Evolutionary conservation across 2,888 invertebrate species (phyloP), one percentile per base, ranked within the genome.

Genomic region (Sphaerolaimus hirsutus): DNA sequence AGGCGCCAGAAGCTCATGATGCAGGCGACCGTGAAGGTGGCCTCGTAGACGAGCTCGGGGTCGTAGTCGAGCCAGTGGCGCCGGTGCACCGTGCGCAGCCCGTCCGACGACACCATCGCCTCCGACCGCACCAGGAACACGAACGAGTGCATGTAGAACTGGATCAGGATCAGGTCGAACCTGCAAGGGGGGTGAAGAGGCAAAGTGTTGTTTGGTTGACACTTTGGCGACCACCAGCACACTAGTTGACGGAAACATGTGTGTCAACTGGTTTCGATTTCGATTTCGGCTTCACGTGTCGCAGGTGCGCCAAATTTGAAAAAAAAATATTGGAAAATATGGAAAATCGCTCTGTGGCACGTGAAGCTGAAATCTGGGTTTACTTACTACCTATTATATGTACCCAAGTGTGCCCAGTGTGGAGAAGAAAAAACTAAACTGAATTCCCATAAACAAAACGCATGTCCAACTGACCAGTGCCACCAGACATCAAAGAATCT

Each of bases 1-100:
- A 55, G 32, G 41, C 55, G 55, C 44, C 54, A 54, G 41, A 58
- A 54, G 19, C 58, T 54, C 27, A 59, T 32, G 36, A 62, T 48
- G 44, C 56, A 55, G 7, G 57, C 53, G 3, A 50, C 44, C 1
- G 54, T 49, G 43, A 57, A 55, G 32, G 55, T 49, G 21, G 57
- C 50, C 37, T 63, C 62, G 43, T 54, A 56, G 43, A 53, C 23
- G 44, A 56, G 46, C 22, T 48, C 38, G 10, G 52, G 50, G 44
- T 56, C 53, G 44, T 42, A 51, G 43, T 45, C 7, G 29, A 49
- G 38, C 58, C 58, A 58, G 41, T 49, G 48, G 25, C 48, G 21
- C 12, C 58, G 52, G 5, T 52, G 52, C 38, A 53, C 38, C n/a
- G 45, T 27, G 32, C 40, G 19, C 7, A 49, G 45, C 24, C 50